Evolutionary conservation across 1,140 invertebrate genomes (phyloP), one percentile per base, ranked within the genome.

Genomic region (Cepaea nemoralis): DNA sequence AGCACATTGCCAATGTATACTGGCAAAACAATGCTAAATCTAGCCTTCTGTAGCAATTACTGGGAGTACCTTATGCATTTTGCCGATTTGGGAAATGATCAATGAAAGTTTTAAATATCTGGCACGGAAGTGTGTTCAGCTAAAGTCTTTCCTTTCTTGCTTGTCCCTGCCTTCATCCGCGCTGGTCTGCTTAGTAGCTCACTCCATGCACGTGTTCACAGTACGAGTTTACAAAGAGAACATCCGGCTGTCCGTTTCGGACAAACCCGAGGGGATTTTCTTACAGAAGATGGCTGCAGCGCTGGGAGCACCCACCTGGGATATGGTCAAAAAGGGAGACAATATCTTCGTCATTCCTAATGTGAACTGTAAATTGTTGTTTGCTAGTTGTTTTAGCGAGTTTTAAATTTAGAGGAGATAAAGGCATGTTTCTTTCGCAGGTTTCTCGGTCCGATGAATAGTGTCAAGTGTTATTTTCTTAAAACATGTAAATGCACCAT

Each of bases 61-160:
- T 77, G 75, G 75, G 75, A 77, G 75, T 77, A 63, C 33, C 55
- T 77, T 6, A 77, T 77, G 75, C 75, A 77, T 77, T 77, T 77
- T 66, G 39, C 75, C 35, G 75, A 77, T 33, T 39, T 77, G 0
- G 75, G 59, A 3, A 37, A 77, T n/a, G 39, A 77, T 77, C 19
- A 66, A 77, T 42, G 59, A 77, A 22, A 77, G 75, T 24, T 77
- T 77, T 33, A 55, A 39, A 33, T 77, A 77, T 42, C 22, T 77
- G 42, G 75, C 37, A 24, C 24, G 33, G 1, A 77, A 77, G 6
- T 77, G 75, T 63, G 35, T 77, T 14, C 40, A 66, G 24, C 55
- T 77, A 2, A 37, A 22, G 39, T 35, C 75, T 19, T 77, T 77
- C 35, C 35, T 77, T 2, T 77, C 75, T 8, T 77, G 75, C 35